These are phyloP conservation scores for Albula glossodonta DNA, from an alignment of 2,113 vertebrate species.

Conservation along the genomic window DNA sequence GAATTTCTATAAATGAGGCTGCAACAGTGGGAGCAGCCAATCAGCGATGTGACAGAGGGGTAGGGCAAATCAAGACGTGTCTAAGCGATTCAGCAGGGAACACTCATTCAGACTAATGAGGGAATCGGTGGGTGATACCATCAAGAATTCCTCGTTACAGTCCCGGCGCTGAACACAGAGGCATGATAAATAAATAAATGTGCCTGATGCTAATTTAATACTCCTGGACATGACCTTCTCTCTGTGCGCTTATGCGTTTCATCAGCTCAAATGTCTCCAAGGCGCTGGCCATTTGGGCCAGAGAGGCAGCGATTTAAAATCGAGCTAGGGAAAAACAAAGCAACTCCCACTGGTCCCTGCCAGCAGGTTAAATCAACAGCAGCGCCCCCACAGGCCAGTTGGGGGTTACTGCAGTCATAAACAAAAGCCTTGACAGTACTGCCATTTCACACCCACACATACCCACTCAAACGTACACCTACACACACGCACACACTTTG, in stretches of 20 bases:
- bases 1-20: background rate
- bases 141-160: constrained; percentile 72
- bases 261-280: constrained; percentile 65
- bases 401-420: background rate
- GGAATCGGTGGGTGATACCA: constrained; percentile 75
- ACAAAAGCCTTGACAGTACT: background rate
- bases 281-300: constrained; percentile 59
- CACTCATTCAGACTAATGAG: constrained; percentile 76
- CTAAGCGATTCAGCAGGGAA: constrained; percentile 33
- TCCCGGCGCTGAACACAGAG: constrained; percentile 62
- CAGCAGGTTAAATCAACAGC: constrained; percentile 58
- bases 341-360: constrained; percentile 48
- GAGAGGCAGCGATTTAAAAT: constrained; percentile 62
- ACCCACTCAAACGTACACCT: background rate
- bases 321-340: constrained; percentile 43
- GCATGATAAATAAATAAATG: constrained; percentile 58
- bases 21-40: constrained; percentile 25
- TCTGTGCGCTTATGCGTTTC: constrained; percentile 66
- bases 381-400: constrained; percentile 33
- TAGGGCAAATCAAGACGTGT: constrained; percentile 67
- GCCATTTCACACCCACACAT: constrained; percentile 28
- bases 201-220: constrained; percentile 69
- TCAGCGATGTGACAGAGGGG: constrained; percentile 35
- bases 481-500: constrained; percentile 9
- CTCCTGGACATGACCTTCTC: constrained; percentile 65